Percentiles rank a stretch among this genome's conserved stretches.
Conservation (phyloP, 2,888 invertebrate species). For the Strigamia maritima region DNA sequence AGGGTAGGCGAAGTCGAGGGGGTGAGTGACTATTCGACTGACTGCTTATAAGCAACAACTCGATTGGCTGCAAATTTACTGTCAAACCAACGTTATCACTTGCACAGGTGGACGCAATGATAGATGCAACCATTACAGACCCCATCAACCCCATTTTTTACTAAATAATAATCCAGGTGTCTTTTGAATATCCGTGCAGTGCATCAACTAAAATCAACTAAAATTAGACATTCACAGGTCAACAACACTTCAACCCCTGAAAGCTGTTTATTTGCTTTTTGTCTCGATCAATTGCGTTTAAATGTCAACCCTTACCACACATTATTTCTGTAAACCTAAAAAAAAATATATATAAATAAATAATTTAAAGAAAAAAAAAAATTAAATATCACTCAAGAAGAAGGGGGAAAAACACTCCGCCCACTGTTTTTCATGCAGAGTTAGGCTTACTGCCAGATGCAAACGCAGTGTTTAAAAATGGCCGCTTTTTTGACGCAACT, state of each 20-base stretch:
- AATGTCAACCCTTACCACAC: no score
- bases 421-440: neutral
- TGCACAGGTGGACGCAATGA: neutral
- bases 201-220: no score
- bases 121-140: neutral
- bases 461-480: neutral
- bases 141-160: neutral
- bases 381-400: neutral
- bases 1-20: neutral
- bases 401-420: neutral
- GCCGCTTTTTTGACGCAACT: constrained; percentile 1
- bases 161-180: neutral
- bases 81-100: neutral
- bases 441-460: neutral
- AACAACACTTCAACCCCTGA: neutral
- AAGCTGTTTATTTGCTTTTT: neutral
- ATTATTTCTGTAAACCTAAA: neutral
- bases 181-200: no score
- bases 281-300: neutral
- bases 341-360: neutral
- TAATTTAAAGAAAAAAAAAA: neutral
- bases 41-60: constrained; percentile 8
- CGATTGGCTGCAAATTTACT: constrained; percentile 16
- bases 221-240: neutral
- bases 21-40: neutral